Conservation (phyloP, 1,140 invertebrate genomes). For the Drosophila insularis region DNA sequence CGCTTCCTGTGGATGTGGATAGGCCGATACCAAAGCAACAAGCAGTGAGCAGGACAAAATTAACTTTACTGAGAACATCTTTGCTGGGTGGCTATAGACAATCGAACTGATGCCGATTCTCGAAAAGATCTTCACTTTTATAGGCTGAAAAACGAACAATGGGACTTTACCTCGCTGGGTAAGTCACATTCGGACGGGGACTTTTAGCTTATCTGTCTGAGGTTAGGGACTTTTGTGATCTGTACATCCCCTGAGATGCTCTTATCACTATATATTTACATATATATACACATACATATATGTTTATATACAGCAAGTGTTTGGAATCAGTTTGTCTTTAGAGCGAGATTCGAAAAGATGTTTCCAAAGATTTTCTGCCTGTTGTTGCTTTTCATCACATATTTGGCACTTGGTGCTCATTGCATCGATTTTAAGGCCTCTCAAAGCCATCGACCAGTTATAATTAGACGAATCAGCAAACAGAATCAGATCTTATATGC, state of each 20-base stretch:
- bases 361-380: not conserved
- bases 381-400: not conserved
- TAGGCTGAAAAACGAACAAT: conserved; percentile 14
- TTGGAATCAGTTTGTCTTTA: not conserved
- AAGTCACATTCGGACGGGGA: conserved; percentile 7
- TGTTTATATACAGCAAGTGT: not conserved
- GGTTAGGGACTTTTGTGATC: conserved; percentile 13
- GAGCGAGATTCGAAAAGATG: not conserved
- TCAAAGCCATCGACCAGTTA: not conserved
- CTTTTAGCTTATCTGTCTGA: conserved; percentile 27
- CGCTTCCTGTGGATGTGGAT: conserved; percentile 9
- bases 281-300: too few species aligned
- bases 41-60: conserved; percentile 35
- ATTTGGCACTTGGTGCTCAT: not conserved
- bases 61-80: conserved; percentile 45
- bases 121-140: conserved; percentile 24
- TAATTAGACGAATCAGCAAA: not conserved
- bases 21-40: conserved; percentile 20
- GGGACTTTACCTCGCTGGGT: conserved; percentile 34
- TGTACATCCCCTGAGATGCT: conserved; percentile 28
- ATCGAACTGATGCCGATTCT: conserved; percentile 31
- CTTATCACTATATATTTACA: not conserved
- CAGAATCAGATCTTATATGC: not conserved
- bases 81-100: conserved; percentile 6
- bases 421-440: not conserved